These are phyloP conservation scores for Blera fallax DNA, from an alignment of 2,888 invertebrate genomes.

Conservation along the genomic window DNA sequence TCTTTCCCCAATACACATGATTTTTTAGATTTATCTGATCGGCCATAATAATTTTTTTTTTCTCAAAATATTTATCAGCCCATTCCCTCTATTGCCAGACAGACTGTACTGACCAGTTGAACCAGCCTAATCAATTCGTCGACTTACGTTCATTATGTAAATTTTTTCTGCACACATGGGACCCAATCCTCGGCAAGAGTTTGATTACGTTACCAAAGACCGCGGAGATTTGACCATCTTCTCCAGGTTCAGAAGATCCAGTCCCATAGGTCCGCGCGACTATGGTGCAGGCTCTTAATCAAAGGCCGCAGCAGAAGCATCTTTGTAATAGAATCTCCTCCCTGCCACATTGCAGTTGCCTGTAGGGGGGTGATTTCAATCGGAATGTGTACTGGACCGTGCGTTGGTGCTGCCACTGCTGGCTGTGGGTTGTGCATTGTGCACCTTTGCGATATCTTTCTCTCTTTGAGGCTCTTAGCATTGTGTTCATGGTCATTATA, in stretches of 20 bases:
- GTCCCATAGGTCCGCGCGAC: slow-evolving; percentile 40
- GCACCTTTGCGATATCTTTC: slow-evolving; percentile 8
- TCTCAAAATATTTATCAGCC: no score
- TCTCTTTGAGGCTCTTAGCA: slow-evolving; percentile 51
- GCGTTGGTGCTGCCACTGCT: slow-evolving; percentile 32
- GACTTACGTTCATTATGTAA: slow-evolving; percentile 70
- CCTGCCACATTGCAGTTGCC: slow-evolving; percentile 13
- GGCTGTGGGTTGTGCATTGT: slow-evolving; percentile 18
- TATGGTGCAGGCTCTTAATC: slow-evolving; percentile 62
- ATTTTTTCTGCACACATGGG: slow-evolving; percentile 61
- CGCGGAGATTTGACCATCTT: slow-evolving; percentile 57
- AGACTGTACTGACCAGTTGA: slow-evolving; percentile 30
- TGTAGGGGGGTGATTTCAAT: slow-evolving; percentile 45
- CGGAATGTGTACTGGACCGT: slow-evolving; percentile 67
- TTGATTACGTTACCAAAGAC: slow-evolving; percentile 49
- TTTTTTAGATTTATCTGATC: background rate
- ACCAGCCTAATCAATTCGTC: slow-evolving; percentile 66
- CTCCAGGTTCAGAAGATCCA: background rate
- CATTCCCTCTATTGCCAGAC: background rate
- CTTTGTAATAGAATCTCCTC: slow-evolving; percentile 58
- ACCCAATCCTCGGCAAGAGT: slow-evolving; percentile 14
- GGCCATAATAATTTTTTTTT: no score
- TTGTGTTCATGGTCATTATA: slow-evolving; percentile 70
- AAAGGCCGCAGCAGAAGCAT: slow-evolving; percentile 57
- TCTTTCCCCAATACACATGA: no score